Percentiles rank a stretch among this genome's conserved stretches.
These are phyloP conservation scores for Verasper variegatus DNA, from an alignment of 2,113 vertebrate species.

Conservation along the genomic window DNA sequence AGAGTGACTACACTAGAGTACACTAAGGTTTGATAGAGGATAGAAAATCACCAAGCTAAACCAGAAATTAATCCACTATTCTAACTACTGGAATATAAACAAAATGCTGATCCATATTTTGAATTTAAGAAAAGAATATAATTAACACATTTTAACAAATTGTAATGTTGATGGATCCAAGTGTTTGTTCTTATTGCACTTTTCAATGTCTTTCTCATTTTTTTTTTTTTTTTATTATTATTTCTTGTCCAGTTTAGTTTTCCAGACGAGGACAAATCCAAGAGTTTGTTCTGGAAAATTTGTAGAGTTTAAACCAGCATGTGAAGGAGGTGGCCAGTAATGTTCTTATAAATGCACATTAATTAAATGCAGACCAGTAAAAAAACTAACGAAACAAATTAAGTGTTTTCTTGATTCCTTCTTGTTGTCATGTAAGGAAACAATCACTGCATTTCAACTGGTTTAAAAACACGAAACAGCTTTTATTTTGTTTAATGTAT, in stretches of 20 bases:
- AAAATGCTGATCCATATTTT: conserved; percentile 38
- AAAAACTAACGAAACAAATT: background rate
- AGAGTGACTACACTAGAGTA: background rate
- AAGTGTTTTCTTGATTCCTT: background rate
- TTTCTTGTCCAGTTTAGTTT: conserved; percentile 21
- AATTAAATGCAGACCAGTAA: conserved; percentile 17
- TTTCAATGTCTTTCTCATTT: conserved; percentile 27
- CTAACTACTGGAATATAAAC: conserved; percentile 57
- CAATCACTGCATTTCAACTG: conserved; percentile 7
- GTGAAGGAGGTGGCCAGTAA: conserved; percentile 25
- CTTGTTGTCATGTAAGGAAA: background rate
- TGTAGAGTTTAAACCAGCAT: conserved; percentile 22
- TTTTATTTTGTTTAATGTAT: conserved; percentile 18
- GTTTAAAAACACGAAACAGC: background rate
- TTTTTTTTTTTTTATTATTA: background rate
- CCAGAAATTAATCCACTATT: conserved; percentile 5
- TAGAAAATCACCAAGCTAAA: conserved; percentile 21
- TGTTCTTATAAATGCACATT: conserved; percentile 41
- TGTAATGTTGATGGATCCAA: conserved; percentile 24
- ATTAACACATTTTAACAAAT: conserved; percentile 47
- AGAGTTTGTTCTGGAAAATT: conserved; percentile 46
- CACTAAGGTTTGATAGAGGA: background rate
- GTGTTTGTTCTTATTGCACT: conserved; percentile 34
- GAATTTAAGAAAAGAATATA: conserved; percentile 33
- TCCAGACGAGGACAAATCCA: conserved; percentile 66